These are phyloP conservation scores for Decapterus maruadsi DNA, from an alignment of 2,797 vertebrate species.

Conservation along the genomic window DNA sequence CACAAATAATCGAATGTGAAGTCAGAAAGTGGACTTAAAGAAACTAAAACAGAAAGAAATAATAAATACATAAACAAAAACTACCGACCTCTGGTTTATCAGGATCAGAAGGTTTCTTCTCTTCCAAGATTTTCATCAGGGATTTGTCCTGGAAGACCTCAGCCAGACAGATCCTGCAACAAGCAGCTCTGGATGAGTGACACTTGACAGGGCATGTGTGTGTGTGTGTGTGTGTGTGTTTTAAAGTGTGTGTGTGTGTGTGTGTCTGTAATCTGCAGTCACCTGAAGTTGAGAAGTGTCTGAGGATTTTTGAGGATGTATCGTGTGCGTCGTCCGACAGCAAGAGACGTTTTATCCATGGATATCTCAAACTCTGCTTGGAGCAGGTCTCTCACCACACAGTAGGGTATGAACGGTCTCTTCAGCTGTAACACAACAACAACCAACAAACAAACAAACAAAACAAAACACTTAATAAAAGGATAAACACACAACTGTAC, in stretches of 20 bases:
- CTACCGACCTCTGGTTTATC: constrained; percentile 87
- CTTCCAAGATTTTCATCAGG: constrained; percentile 86
- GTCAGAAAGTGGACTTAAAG: not conserved
- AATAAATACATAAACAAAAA: not conserved
- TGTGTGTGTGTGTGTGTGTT: not conserved
- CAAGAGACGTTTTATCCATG: constrained; percentile 93
- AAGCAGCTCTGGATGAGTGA: not conserved
- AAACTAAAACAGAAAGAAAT: not conserved
- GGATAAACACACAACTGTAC: not conserved
- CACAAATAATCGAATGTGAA: constrained; percentile 1
- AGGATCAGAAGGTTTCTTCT: constrained; percentile 88
- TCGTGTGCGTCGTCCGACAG: constrained; percentile 91
- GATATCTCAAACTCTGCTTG: constrained; percentile 93
- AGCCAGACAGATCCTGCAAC: constrained; percentile 92
- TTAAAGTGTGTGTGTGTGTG: not conserved
- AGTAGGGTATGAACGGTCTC: constrained; percentile 92
- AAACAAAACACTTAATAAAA: not conserved
- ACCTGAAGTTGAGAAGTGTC: constrained; percentile 95
- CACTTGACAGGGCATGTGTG: accelerated
- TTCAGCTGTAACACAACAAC: constrained; percentile 84
- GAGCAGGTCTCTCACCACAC: constrained; percentile 93
- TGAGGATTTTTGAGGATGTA: constrained; percentile 96
- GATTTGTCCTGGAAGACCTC: constrained; percentile 95
- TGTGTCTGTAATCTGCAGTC: not conserved
- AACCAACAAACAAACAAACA: no score